Base-by-base conservation (phyloP, 2,797 vertebrate species). In the Lateolabrax maculatus region DNA sequence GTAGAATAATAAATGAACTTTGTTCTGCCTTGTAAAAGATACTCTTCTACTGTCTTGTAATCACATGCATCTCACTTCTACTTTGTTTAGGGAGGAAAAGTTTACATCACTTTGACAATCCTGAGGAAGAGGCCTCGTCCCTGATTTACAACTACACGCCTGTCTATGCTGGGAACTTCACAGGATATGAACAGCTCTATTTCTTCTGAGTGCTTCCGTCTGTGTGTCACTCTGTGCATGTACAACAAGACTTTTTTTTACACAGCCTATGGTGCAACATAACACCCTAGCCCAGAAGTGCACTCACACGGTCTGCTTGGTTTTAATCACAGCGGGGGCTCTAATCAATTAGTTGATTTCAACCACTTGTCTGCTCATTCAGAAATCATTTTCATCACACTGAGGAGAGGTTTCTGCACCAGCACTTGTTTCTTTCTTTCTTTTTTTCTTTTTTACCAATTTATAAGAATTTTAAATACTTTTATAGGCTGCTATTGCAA, bases 91-190 rank as follows among this genome's bases (percentile, higher is more conserved):
- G 94, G 64, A 93, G 95, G 83, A 96, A 71, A 90, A 97, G 94
- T 90, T 84, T 86, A 3, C 95, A 97, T 88, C 84, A 70, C 29
- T 96, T 96, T 70, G 72, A 86, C 75, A 84, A 69, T 66, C 83
- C 71, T 5, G 84, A 91, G 31, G 94, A 95, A 78, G 96, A 96
- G 69, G 87, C 70, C 2, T 79, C 77, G 0, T 81, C 92, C 0
- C 93, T 97, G 44, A 97, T 97, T 71, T 97, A 96, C 87, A 93
- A 81, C 75, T 91, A 95, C 84, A 90, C 60, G 2, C 95, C 95
- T 1, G 66, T 93, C 53, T 95, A 94, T 55, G 69, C 91, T 9
- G 92, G 73, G 19, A 95, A 95, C 71, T 83, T 96, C 81, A 94
- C 94, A 60, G 56, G n/a, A 25, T 96, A 96, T 23, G 93, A 96